Evolutionary conservation across 2,113 vertebrate species (phyloP).

Genomic region (Vireo altiloquus): DNA sequence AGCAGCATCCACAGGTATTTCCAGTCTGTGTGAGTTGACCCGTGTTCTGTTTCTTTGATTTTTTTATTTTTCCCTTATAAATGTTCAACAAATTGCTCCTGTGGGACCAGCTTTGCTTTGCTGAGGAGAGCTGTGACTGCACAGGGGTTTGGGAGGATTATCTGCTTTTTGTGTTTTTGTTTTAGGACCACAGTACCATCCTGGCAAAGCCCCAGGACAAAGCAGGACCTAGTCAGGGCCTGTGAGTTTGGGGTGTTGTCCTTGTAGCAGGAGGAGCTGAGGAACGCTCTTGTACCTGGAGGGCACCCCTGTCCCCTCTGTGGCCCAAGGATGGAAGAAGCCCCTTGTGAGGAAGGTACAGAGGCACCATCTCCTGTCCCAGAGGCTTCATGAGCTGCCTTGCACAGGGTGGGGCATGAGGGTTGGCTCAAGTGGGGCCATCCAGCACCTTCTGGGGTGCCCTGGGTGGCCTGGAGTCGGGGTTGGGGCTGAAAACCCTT

Average conservation of each 20-base stretch:
- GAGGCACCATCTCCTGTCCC: background rate
- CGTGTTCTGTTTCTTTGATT: background rate
- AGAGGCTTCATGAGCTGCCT: background rate
- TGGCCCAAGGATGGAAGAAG: background rate
- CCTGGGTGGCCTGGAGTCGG: background rate
- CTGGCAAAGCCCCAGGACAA: background rate
- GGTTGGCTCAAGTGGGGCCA: background rate
- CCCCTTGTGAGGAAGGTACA: background rate
- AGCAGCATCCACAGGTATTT: background rate
- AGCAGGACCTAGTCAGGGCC: background rate
- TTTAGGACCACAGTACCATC: background rate
- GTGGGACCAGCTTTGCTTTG: background rate
- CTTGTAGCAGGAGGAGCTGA: background rate
- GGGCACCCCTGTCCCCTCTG: background rate
- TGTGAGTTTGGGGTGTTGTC: background rate
- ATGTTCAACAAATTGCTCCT: background rate
- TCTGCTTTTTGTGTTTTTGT: background rate
- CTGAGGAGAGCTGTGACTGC: background rate
- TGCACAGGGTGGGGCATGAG: background rate
- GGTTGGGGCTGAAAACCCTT: background rate
- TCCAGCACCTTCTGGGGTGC: background rate
- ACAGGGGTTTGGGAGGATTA: background rate
- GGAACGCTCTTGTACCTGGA: background rate
- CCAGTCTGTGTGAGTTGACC: background rate
- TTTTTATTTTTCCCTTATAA: background rate